phyloP scores from a whole-genome alignment of 2,797 vertebrate species.

The Diceros bicornis region DNA sequence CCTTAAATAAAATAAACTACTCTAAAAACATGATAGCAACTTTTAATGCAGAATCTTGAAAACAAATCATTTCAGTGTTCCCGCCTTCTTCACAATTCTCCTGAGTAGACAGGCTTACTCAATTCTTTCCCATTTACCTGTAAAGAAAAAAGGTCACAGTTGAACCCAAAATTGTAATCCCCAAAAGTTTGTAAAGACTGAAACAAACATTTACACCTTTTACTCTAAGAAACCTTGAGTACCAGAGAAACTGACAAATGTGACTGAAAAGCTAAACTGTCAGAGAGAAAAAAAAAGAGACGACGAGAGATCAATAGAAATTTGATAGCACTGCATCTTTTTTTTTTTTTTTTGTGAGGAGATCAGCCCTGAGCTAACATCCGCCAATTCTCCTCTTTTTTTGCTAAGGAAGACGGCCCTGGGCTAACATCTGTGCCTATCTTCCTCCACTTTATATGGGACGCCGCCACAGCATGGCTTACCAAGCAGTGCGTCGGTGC shows the following conservation, averaged over 20 bases:
- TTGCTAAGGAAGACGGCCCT: too few relatives aligned
- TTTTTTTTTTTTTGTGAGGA: too few relatives aligned
- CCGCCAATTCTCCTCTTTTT: too few relatives aligned
- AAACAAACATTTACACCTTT: constrained; percentile 60
- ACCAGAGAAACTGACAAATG: constrained; percentile 34
- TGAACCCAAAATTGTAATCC: not conserved
- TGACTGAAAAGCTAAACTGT: constrained; percentile 35
- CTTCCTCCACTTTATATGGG: too few relatives aligned
- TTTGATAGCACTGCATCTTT: constrained; percentile 1
- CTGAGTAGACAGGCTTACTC: not conserved
- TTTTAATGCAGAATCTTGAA: not conserved
- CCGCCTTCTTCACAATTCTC: not conserved
- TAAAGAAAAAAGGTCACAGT: not conserved
- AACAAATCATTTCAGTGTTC: not conserved
- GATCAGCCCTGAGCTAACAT: too few relatives aligned
- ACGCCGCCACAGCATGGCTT: too few relatives aligned
- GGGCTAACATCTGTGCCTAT: too few relatives aligned
- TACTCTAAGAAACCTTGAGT: constrained; percentile 24
- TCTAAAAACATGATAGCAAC: not conserved
- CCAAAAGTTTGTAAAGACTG: constrained; percentile 7
- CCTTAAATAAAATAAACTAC: not conserved
- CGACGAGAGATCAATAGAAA: constrained; percentile 12
- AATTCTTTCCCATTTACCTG: constrained; percentile 28
- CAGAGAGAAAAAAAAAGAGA: not conserved
- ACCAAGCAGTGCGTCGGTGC: too few relatives aligned